Evolutionary conservation across 1,140 invertebrate genomes (phyloP), one percentile per base, ranked within the genome.

Genomic region (Eupristina koningsbergeri): DNA sequence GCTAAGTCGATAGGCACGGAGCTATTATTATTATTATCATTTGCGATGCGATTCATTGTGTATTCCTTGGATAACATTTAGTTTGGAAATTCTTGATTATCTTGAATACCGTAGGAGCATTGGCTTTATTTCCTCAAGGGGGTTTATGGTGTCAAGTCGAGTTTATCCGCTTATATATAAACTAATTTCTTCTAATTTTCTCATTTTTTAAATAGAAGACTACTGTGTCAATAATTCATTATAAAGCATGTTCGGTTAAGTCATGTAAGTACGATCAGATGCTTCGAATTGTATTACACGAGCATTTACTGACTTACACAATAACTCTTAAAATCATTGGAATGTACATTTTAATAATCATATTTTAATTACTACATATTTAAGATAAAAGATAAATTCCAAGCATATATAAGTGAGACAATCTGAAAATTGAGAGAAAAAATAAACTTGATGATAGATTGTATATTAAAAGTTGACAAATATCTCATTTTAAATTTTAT

Each of bases 401-500:
- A 79, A 73, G 75, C 67, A 83, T 58, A 77, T 29, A 83, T 71
- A 83, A 73, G 76, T 74, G 78, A 80, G 83, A 84, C 78, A 84
- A 84, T 84, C 83, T 61, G 74, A 17, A 63, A 74, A 83, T 11
- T 45, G 47, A 83, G 34, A 77, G 41, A 61, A 82, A 26, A 39
- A 64, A 45, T 5, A 74, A 67, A 50, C 5, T 83, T 61, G 45
- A 64, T 58, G 58, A 47, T 41, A 80, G 76, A 79, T 84, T 84
- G 82, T 84, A 80, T 84, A 80, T 80, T 74, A 84, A 84, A 64
- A 84, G 83, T 84, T 84, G 41, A 64, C 58, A 29, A 77, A 81
- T 84, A 79, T 80, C 61, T 84, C 78, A 84, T 81, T 80, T 84
- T 39, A 77, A 84, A 80, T 81, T 85, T 84, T 81, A 77, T 71